Evolutionary conservation across 2,113 vertebrate genomes (phyloP).

Genomic region (Calidris pygmaea): DNA sequence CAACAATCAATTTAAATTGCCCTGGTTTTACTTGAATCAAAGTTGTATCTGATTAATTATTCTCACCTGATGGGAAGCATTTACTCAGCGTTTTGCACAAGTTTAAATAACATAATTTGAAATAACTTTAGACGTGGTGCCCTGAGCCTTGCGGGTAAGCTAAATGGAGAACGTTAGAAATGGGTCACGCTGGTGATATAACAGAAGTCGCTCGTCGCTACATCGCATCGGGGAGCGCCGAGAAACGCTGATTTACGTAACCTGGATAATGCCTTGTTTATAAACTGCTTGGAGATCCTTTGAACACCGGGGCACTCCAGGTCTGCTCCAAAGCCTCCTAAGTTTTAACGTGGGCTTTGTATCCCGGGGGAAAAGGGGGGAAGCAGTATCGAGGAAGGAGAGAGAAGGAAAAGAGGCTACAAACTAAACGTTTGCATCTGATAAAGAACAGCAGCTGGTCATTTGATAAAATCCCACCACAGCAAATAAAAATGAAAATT

Average conservation of each 20-base stretch:
- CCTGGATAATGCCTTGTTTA: neutral
- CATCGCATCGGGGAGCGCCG: neutral
- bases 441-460: neutral
- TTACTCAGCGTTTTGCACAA: neutral
- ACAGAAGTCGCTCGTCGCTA: neutral
- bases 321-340: neutral
- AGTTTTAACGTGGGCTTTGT: neutral
- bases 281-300: constrained; percentile 1
- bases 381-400: neutral
- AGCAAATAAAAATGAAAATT: neutral
- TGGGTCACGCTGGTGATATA: neutral
- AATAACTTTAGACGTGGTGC: neutral
- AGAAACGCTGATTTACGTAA: neutral
- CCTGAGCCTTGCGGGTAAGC: neutral
- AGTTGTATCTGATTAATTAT: neutral
- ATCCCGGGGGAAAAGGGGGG: rapidly evolving
- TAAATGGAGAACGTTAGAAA: neutral
- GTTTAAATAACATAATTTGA: neutral
- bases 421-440: neutral
- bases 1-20: neutral
- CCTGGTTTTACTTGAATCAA: neutral
- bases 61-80: neutral
- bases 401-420: neutral
- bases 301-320: neutral
- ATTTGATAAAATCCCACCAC: neutral